phyloP scores from a whole-genome alignment of 2,113 vertebrate species.

The Sceloporus undulatus region DNA sequence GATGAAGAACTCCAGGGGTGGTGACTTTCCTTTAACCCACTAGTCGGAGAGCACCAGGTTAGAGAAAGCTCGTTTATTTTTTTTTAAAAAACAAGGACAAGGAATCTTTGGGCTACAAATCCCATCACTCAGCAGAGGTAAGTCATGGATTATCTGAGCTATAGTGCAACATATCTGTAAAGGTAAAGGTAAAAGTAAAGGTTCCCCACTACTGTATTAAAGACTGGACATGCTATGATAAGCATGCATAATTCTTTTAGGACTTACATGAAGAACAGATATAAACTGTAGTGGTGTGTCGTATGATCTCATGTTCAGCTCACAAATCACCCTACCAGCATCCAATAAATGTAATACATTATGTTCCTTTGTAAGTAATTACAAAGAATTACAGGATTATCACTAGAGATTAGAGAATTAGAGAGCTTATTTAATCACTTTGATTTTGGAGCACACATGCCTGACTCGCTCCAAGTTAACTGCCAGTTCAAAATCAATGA shows the following conservation, averaged over 20 bases:
- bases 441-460: conserved; percentile 61
- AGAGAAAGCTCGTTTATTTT: neutral
- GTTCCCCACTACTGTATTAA: neutral
- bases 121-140: neutral
- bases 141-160: neutral
- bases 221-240: neutral
- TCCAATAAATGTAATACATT: conserved; percentile 33
- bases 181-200: neutral
- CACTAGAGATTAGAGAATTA: conserved; percentile 60
- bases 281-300: neutral
- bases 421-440: conserved; percentile 67
- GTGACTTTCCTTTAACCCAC: neutral
- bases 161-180: neutral
- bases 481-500: conserved; percentile 52
- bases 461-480: conserved; percentile 55
- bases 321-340: conserved; percentile 27
- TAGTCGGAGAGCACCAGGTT: no score
- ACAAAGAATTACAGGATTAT: conserved; percentile 73
- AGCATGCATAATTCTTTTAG: neutral
- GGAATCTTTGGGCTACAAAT: neutral
- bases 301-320: neutral
- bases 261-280: neutral
- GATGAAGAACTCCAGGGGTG: neutral
- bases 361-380: conserved; percentile 56
- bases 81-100: neutral